These are phyloP conservation scores for Polymixis flavicincta DNA, from an alignment of 2,888 invertebrate species.

Conservation along the genomic window DNA sequence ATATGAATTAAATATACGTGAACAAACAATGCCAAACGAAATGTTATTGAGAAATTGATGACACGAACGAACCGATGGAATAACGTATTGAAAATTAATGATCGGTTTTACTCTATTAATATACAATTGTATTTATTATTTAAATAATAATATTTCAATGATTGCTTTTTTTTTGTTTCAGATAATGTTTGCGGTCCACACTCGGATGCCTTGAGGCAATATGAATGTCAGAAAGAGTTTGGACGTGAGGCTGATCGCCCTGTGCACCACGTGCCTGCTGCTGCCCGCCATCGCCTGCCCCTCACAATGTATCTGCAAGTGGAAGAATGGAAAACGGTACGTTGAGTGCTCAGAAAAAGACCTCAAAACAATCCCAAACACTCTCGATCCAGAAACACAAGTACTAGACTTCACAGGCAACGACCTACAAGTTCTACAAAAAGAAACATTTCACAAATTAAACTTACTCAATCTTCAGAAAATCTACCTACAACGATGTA, in stretches of 20 bases:
- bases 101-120: slow-evolving; percentile 14
- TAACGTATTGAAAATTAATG: slow-evolving; percentile 25
- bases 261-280: slow-evolving; percentile 86
- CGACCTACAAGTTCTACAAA: slow-evolving; percentile 94
- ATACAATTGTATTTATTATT: neutral
- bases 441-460: slow-evolving; percentile 94
- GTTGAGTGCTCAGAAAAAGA: slow-evolving; percentile 96
- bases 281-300: slow-evolving; percentile 92
- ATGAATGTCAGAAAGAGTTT: slow-evolving; percentile 84
- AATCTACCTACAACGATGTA: slow-evolving; percentile 95
- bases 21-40: slow-evolving; percentile 36
- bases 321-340: slow-evolving; percentile 97
- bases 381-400: slow-evolving; percentile 96
- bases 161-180: slow-evolving; percentile 82
- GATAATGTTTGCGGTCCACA: slow-evolving; percentile 82
- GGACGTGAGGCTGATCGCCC: slow-evolving; percentile 85
- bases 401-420: slow-evolving; percentile 96
- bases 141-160: slow-evolving; percentile 3
- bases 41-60: slow-evolving; percentile 31
- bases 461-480: slow-evolving; percentile 96
- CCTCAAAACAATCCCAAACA: slow-evolving; percentile 94
- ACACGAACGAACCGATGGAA: neutral
- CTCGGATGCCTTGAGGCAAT: slow-evolving; percentile 83
- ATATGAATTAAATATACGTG: slow-evolving; percentile 35
- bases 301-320: slow-evolving; percentile 95